These are phyloP conservation scores for Noturus placidus DNA, from an alignment of 2,113 vertebrate species.

Conservation along the genomic window DNA sequence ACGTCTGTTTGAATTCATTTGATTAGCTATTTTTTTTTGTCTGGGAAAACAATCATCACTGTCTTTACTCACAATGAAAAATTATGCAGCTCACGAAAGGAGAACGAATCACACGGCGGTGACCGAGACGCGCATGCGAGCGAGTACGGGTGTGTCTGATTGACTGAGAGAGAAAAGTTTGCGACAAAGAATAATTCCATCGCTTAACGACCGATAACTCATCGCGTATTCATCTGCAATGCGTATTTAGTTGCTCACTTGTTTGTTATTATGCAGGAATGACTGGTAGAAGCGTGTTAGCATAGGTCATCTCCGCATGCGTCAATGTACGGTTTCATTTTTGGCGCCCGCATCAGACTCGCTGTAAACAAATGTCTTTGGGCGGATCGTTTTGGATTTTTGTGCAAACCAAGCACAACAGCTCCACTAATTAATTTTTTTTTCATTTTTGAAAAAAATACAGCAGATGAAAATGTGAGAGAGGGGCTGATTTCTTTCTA, in stretches of 20 bases:
- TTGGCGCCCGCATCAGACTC: too few species aligned
- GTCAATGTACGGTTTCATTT: neutral
- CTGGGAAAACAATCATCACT: slow-evolving; percentile 20
- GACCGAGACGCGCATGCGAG: slow-evolving; percentile 11
- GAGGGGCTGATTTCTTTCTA: neutral
- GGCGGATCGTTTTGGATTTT: neutral
- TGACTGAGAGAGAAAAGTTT: neutral
- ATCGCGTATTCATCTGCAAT: neutral
- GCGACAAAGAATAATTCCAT: neutral
- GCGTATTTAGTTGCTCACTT: neutral
- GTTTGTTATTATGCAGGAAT: neutral
- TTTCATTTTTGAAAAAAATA: neutral
- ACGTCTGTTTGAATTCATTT: neutral
- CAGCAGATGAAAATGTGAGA: neutral
- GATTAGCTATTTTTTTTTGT: too few species aligned
- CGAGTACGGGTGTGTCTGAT: slow-evolving; percentile 27
- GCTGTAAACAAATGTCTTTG: neutral
- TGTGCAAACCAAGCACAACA: neutral
- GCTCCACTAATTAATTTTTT: neutral
- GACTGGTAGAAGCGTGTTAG: neutral
- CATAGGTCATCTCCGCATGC: neutral
- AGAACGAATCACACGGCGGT: slow-evolving; percentile 2
- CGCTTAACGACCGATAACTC: neutral
- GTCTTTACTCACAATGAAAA: slow-evolving; percentile 18
- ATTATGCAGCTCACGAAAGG: slow-evolving; percentile 35